Evolutionary conservation across 1,140 invertebrate genomes (phyloP).

Genomic region (Amyelois transitella): DNA sequence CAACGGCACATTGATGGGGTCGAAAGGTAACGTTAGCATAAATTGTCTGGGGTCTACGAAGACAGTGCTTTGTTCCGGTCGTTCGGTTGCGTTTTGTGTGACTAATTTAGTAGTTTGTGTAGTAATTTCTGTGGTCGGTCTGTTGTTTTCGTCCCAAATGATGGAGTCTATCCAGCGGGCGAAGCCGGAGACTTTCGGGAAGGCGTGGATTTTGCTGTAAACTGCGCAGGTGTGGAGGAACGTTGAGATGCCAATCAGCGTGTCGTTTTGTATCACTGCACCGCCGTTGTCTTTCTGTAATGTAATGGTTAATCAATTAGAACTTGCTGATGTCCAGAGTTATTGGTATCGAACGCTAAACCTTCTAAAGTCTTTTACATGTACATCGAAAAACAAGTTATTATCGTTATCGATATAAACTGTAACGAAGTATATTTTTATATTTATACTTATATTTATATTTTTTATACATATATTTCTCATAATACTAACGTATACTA

Average conservation of each 20-base stretch:
- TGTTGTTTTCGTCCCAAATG: constrained; percentile 58
- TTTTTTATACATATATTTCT: no score
- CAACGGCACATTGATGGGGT: constrained; percentile 53
- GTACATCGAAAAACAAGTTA: no score
- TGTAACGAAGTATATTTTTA: no score
- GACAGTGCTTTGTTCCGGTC: constrained; percentile 16
- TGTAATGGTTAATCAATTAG: background rate
- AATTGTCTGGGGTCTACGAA: constrained; percentile 40
- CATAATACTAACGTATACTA: no score
- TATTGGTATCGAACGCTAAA: no score
- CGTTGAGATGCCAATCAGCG: constrained; percentile 44
- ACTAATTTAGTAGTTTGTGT: constrained; percentile 3
- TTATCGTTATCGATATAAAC: no score
- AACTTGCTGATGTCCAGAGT: background rate
- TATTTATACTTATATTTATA: no score
- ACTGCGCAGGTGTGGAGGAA: constrained; percentile 52
- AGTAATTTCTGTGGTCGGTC: constrained; percentile 32
- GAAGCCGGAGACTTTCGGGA: constrained; percentile 55
- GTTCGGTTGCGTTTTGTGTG: constrained; percentile 20
- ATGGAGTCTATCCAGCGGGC: constrained; percentile 50
- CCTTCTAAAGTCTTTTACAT: no score
- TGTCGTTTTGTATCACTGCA: constrained; percentile 61
- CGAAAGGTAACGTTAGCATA: constrained; percentile 51
- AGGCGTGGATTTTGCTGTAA: constrained; percentile 58
- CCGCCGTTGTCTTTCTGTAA: constrained; percentile 63